A percentile compares a stretch with the other conserved stretches of the same genome.
phyloP scores from a whole-genome alignment of 1,140 invertebrate genomes.

The Drepana arcuata region DNA sequence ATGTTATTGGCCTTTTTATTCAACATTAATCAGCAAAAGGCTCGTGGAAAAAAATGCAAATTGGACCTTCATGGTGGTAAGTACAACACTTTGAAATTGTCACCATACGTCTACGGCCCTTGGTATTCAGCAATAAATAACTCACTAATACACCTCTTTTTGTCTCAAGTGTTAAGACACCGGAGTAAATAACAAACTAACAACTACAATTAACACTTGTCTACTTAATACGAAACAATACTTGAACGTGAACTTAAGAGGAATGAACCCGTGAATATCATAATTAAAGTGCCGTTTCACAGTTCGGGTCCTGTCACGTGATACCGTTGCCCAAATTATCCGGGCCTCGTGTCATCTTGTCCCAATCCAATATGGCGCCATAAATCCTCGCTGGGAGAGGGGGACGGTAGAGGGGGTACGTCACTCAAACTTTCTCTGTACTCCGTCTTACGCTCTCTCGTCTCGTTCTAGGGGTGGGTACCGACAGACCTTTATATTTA shows the following conservation, averaged over 20 bases:
- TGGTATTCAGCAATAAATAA: too few species aligned
- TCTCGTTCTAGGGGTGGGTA: conserved; percentile 59
- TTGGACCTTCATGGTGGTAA: too few species aligned
- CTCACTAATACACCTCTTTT: too few species aligned
- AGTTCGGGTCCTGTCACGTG: conserved; percentile 59
- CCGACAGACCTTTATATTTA: conserved; percentile 37
- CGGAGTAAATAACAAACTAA: too few species aligned
- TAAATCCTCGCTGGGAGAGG: conserved; percentile 58
- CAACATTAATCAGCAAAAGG: conserved; percentile 11
- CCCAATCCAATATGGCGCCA: conserved; percentile 71
- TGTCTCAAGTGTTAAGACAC: too few species aligned
- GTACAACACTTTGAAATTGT: too few species aligned
- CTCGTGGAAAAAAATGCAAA: conserved; percentile 1
- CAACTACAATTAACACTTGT: too few species aligned
- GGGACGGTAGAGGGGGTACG: conserved; percentile 54
- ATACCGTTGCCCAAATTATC: conserved; percentile 71
- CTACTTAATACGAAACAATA: too few species aligned
- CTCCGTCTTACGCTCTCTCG: conserved; percentile 62
- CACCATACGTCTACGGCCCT: too few species aligned
- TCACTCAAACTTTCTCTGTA: conserved; percentile 71
- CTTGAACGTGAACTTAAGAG: too few species aligned
- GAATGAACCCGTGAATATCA: conserved; percentile 54
- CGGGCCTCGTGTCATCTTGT: conserved; percentile 70
- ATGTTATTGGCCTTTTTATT: conserved; percentile 31
- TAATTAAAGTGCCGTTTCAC: conserved; percentile 68